A percentile compares a stretch with the other conserved stretches of the same genome.
Conservation (phyloP, 1,140 invertebrate species). For the Drosophila orosa region DNA sequence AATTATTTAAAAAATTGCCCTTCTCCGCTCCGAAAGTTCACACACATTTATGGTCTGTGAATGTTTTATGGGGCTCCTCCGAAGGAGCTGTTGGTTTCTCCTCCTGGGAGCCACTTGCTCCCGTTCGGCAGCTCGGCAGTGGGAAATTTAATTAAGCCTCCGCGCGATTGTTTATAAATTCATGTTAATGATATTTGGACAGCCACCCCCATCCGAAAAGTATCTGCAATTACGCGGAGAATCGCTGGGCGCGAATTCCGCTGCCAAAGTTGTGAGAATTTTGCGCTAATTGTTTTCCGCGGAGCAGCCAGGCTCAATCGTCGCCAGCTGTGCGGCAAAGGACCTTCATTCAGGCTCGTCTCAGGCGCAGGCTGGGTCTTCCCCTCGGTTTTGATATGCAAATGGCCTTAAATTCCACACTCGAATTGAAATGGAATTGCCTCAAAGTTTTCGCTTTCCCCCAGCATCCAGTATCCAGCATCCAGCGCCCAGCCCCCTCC, state of each 20-base stretch:
- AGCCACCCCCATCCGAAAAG: slow-evolving; percentile 43
- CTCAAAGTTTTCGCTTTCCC: slow-evolving; percentile 65
- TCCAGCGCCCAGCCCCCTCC: slow-evolving; percentile 16
- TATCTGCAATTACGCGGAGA: slow-evolving; percentile 77
- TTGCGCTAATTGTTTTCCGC: slow-evolving; percentile 76
- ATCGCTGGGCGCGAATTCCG: slow-evolving; percentile 55
- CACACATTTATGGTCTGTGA: slow-evolving; percentile 60
- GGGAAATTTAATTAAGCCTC: slow-evolving; percentile 76
- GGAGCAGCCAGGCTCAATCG: slow-evolving; percentile 28
- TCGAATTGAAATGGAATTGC: slow-evolving; percentile 76
- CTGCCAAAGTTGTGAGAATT: slow-evolving; percentile 63
- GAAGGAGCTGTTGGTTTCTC: slow-evolving; percentile 1
- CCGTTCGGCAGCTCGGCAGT: slow-evolving; percentile 14
- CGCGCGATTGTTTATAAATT: slow-evolving; percentile 80
- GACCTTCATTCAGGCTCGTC: slow-evolving; percentile 10
- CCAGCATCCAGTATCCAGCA: not conserved
- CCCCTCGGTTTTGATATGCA: slow-evolving; percentile 79
- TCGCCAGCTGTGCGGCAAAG: slow-evolving; percentile 64
- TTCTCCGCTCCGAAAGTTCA: slow-evolving; percentile 30
- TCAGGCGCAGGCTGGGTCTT: slow-evolving; percentile 16
- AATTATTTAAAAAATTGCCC: slow-evolving; percentile 67
- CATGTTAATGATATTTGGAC: slow-evolving; percentile 80
- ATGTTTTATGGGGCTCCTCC: slow-evolving; percentile 41
- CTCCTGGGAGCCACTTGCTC: not conserved
- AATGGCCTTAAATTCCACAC: slow-evolving; percentile 77